Evolutionary conservation across 2,888 invertebrate species (phyloP), one percentile per base, ranked within the genome.

Genomic region (Zele albiditarsus): DNA sequence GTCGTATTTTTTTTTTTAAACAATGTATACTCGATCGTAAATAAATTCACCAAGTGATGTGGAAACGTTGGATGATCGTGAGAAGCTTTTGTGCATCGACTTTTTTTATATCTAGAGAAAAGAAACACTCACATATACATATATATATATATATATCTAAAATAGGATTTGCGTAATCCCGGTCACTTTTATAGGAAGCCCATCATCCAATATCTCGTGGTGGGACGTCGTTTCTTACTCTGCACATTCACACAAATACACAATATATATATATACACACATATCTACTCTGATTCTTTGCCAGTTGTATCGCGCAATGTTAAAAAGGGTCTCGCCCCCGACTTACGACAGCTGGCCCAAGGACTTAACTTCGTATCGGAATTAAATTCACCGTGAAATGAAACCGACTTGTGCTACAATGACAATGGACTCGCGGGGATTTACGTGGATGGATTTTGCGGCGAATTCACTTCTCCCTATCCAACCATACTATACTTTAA

Each of bases 321-420:
- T 53, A 38, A 20, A 53, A 83, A 82, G 84, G 85, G 84, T 86
- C 33, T 31, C 85, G 84, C 82, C 84, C 81, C 79, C 81, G 82
- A 80, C 80, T 80, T 81, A 78, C 82, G 80, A 83, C 86, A 85
- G 85, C 85, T 84, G 85, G 79, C 80, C 76, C 33, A 23, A 70
- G 72, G 86, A 85, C 84, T 86, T 86, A 85, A 83, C 85, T 85
- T 83, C 81, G 79, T 83, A 85, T 86, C 85, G 83, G 79, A 79
- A 86, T 84, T 86, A 86, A 89, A 89, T 89, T 88, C 89, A 83
- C 89, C 89, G 85, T 88, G 87, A 89, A 89, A 89, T 87, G 87
- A 88, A 85, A 80, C 77, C 81, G 81, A 81, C 81, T 81, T 81
- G 81, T 81, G 78, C 78, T 80, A 81, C 79, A 81, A 80, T 80